Evolutionary conservation across 2,113 vertebrate species (phyloP), one percentile per base, ranked within the genome.

Genomic region (Notarius lentiginosus): DNA sequence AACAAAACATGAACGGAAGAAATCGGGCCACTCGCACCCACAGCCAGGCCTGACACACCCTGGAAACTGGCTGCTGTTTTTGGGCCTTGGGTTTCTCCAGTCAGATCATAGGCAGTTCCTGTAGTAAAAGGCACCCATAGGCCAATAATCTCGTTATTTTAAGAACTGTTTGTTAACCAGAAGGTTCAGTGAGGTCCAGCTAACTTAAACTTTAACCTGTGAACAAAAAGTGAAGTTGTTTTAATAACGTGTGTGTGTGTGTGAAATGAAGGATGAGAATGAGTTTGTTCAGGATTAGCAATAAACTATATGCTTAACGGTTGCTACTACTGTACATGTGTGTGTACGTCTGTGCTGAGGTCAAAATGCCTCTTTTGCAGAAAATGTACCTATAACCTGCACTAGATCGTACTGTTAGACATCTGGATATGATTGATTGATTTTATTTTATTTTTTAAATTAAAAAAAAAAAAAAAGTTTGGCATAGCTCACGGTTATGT

Each of bases 1-100:
- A 99, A 96, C 91, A 97, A 96, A 85, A 98, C 97, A 94, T 99
- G 95, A 92, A 79, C 72, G 30, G 41, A 60, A 20, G 30, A 66
- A 66, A 12, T 1, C 15, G 12, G 20, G 49, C 41, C 77, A 20
- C 12, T 27, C 51, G 65, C 77, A 56, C 83, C 87, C 61, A 88
- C 86, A 30, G 60, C 15, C 88, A 87, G 88, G 76, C 86, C 49
- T 79, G 75, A 49, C 63, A 55, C 82, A 83, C 85, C 66, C 30
- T 60, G 81, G 87, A 89, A 85, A 89, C 79, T 87, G 90, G 88
- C 90, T 91, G 90, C 91, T 91, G 85, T 90, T 91, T 93, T 87
- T 61, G 51, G 86, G 89, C 84, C 79, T 56, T 14, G 41, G 8
- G 51, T 68, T 90, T 85, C 90, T 87, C 83, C 87, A 82, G 88